A percentile compares a stretch with the other conserved stretches of the same genome.
Evolutionary conservation across 2,113 vertebrate species (phyloP).

Genomic region (Sylvietta virens): DNA sequence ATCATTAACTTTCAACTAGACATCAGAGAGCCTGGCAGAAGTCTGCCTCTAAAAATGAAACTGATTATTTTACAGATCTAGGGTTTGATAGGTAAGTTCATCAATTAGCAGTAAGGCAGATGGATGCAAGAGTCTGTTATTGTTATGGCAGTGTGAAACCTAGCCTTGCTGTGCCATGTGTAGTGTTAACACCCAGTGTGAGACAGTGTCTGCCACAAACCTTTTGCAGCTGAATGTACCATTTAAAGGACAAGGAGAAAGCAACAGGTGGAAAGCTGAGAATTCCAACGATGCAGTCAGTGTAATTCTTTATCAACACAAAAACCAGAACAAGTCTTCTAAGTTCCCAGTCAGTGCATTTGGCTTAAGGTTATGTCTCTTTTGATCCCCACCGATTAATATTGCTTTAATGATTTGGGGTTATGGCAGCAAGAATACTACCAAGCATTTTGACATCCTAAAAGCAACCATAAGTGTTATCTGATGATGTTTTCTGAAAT

Average conservation of each 20-base stretch:
- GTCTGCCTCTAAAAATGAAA: not conserved
- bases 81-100: not conserved
- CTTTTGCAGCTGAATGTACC: not conserved
- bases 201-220: not conserved
- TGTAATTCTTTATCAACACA: not conserved
- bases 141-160: not conserved
- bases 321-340: not conserved
- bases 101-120: not conserved
- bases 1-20: not conserved
- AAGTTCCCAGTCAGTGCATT: not conserved
- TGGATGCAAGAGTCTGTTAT: not conserved
- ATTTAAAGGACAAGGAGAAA: not conserved
- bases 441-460: not conserved
- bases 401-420: not conserved
- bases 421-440: not conserved
- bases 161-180: not conserved
- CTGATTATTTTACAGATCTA: not conserved
- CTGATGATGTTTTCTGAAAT: not conserved
- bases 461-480: not conserved
- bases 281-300: not conserved
- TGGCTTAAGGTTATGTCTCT: not conserved
- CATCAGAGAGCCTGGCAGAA: not conserved
- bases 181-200: not conserved
- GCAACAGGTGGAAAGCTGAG: not conserved
- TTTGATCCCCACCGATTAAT: not conserved